Base-by-base conservation (phyloP, 2,113 vertebrate species). In the Oreotrochilus melanogaster region DNA sequence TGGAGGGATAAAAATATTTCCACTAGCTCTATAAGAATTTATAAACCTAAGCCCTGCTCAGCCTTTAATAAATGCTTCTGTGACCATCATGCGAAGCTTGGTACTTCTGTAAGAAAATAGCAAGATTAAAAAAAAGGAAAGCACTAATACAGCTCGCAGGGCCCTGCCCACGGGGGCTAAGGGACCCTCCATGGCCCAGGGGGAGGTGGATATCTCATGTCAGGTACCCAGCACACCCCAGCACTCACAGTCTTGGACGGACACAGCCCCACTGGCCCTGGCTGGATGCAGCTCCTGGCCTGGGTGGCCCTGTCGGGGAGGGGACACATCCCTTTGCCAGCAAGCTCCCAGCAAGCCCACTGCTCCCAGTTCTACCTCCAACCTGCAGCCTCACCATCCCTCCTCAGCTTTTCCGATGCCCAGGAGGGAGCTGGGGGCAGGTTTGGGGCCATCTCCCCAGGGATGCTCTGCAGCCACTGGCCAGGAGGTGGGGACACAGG, bases 1-100 rank as follows among this genome's bases (percentile, higher is more conserved):
- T 96, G 91, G 97, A 96, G 87, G 94, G 94, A 82, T 92, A 97
- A 97, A 97, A 97, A 97, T 96, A 97, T 94, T 95, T 96, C 91
- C 87, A 95, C 94, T 89, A 89, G 65, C 87, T 92, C 89, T 82
- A 53, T 90, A 83, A 86, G 87, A 95, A 95, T 92, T 87, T 97
- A 96, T 82, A 97, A 97, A 95, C 96, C 80, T 94, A 91, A 35
- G 86, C 60, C 94, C 95, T 96, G 79, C 83, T 70, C 90, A 37
- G 84, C 69, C 37, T 4, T 93, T 82, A 92, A 78, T 69, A 94
- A 94, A 96, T 14, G 23, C 78, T 66, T 92, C 88, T 93, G 51
- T 37, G 73, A 58, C 86, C 9, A 0, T 57, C 81, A 71, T 86
- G 95, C 91, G 25, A 84, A 80, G 96, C 88, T 17, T 73, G 30